These are phyloP conservation scores for Melanotaenia boesemani DNA, from an alignment of 2,797 vertebrate genomes.

Conservation along the genomic window DNA sequence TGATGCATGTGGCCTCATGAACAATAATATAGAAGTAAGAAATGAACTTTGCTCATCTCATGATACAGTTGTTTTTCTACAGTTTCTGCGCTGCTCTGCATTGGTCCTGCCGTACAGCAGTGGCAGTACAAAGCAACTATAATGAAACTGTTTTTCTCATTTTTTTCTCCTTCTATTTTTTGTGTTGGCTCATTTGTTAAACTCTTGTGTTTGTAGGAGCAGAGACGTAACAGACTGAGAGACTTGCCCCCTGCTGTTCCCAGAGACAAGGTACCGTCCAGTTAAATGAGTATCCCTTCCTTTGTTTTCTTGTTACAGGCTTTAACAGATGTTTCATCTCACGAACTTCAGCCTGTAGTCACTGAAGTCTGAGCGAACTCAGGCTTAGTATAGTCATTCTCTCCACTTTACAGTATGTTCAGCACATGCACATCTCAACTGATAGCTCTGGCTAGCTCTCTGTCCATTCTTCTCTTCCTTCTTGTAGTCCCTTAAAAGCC, in stretches of 20 bases:
- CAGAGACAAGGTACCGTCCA: constrained; percentile 90
- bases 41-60: not conserved
- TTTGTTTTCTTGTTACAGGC: not conserved
- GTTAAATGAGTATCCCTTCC: not conserved
- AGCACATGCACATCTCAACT: constrained; percentile 2
- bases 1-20: constrained; percentile 97
- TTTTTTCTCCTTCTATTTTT: not conserved
- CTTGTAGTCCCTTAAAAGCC: constrained; percentile 91
- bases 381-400: not conserved
- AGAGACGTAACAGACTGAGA: constrained; percentile 93
- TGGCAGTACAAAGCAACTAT: too few relatives aligned
- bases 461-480: constrained; percentile 41
- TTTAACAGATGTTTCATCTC: not conserved
- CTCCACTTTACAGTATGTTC: not conserved
- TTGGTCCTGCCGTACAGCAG: not conserved
- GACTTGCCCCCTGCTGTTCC: constrained; percentile 88
- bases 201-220: constrained; percentile 84
- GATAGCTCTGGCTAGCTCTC: constrained; percentile 32
- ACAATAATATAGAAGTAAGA: constrained; percentile 95
- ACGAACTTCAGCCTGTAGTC: not conserved
- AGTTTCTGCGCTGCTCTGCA: not conserved
- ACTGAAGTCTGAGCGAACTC: not conserved
- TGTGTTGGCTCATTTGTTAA: constrained; percentile 4
- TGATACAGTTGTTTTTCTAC: not conserved
- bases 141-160: not conserved